Evolutionary conservation across 2,113 vertebrate species (phyloP).

Genomic region (Recurvirostra avosetta): DNA sequence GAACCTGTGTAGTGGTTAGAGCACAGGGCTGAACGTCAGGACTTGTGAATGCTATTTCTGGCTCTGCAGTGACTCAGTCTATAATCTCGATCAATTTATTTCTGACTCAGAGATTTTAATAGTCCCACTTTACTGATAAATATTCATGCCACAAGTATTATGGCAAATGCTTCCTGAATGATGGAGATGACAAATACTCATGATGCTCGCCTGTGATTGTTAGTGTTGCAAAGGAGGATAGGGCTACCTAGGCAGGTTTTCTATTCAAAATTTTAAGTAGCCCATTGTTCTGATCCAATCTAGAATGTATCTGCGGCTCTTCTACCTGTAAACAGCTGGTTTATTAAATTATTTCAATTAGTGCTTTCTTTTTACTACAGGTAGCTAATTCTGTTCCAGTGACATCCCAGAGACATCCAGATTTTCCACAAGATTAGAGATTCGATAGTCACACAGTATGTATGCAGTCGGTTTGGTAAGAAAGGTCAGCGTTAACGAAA

Average conservation of each 20-base stretch:
- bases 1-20: not conserved
- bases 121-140: slow-evolving; percentile 50
- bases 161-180: not conserved
- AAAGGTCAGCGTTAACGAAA: fast-evolving
- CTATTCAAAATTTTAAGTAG: not conserved
- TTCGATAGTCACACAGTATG: no score
- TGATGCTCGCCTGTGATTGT: not conserved
- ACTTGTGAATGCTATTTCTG: slow-evolving; percentile 57
- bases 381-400: not conserved
- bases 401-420: not conserved
- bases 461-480: not conserved
- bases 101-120: slow-evolving; percentile 57
- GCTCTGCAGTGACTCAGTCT: slow-evolving; percentile 40
- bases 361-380: not conserved
- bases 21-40: slow-evolving; percentile 26
- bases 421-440: not conserved
- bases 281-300: not conserved
- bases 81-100: slow-evolving; percentile 57
- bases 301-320: not conserved
- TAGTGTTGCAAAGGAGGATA: not conserved
- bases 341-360: not conserved
- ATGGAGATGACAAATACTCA: not conserved
- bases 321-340: not conserved
- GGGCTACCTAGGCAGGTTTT: not conserved
- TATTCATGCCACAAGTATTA: slow-evolving; percentile 36